These are phyloP conservation scores for Heterohyrax brucei DNA, from an alignment of 2,797 vertebrate genomes.

Conservation along the genomic window DNA sequence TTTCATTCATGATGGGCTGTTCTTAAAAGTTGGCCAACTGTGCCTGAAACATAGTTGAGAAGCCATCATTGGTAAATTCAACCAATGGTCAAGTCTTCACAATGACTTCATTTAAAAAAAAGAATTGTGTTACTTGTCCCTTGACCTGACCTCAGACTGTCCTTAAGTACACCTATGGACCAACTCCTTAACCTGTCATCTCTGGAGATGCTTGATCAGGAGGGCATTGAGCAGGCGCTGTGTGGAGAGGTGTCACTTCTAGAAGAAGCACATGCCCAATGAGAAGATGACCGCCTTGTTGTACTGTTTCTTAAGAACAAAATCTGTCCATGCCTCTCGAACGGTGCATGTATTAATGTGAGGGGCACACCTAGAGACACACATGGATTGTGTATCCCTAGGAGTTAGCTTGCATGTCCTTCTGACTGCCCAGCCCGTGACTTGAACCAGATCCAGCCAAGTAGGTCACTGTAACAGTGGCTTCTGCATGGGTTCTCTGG, in stretches of 20 bases:
- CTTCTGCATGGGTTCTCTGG: not conserved
- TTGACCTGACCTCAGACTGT: not conserved
- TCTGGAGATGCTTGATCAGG: not conserved
- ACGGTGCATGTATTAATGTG: not conserved
- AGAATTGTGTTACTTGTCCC: not conserved
- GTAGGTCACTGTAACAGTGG: not conserved
- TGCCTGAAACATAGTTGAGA: conserved; percentile 19
- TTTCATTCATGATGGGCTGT: not conserved
- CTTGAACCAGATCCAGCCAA: not conserved
- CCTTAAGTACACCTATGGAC: not conserved
- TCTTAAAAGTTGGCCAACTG: not conserved
- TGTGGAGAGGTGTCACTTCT: not conserved
- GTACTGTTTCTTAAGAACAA: not conserved
- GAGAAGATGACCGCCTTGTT: not conserved
- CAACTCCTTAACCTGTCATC: not conserved
- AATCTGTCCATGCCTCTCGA: not conserved
- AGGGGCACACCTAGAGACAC: not conserved
- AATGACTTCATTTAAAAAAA: not conserved
- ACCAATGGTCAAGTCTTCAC: not conserved
- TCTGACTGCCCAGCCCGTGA: not conserved
- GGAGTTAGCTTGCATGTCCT: not conserved
- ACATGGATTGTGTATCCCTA: not conserved
- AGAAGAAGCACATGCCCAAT: not conserved
- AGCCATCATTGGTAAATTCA: not conserved
- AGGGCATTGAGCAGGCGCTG: not conserved